Conservation (phyloP, 2,113 vertebrate genomes). For the Gymnorhina tibicen region DNA sequence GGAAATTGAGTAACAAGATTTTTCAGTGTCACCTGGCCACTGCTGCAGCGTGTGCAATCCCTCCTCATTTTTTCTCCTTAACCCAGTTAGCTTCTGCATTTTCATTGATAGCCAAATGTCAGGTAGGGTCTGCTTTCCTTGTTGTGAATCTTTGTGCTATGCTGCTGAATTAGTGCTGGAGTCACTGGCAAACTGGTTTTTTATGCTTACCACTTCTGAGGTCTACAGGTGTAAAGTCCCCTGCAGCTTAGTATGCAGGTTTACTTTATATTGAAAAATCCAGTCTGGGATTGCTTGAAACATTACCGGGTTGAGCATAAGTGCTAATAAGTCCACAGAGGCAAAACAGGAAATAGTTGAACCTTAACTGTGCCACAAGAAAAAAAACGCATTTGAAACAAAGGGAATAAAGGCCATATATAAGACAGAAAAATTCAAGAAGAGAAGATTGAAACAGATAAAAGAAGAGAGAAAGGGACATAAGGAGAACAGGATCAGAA, state of each 20-base stretch:
- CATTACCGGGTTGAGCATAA: not conserved
- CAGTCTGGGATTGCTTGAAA: not conserved
- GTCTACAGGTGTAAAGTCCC: not conserved
- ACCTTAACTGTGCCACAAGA: not conserved
- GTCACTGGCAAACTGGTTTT: not conserved
- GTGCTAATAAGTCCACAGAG: not conserved
- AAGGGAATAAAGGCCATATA: not conserved
- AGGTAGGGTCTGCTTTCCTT: constrained; percentile 7
- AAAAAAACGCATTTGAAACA: not conserved
- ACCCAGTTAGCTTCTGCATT: constrained; percentile 36
- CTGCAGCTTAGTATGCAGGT: not conserved
- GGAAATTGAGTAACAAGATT: not conserved
- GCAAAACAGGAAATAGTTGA: not conserved
- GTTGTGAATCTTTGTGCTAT: not conserved
- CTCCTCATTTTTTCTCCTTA: constrained; percentile 12
- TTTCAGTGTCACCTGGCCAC: not conserved
- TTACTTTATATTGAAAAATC: constrained; percentile 6
- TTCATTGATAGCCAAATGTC: constrained; percentile 34
- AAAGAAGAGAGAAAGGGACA: not conserved
- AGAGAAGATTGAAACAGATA: not conserved
- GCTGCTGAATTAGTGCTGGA: not conserved
- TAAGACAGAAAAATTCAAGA: not conserved
- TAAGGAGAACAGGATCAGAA: not conserved
- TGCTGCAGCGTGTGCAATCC: not conserved
- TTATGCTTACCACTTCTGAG: not conserved